phyloP scores from a whole-genome alignment of 2,797 vertebrate species.

The Gymnodraco acuticeps region DNA sequence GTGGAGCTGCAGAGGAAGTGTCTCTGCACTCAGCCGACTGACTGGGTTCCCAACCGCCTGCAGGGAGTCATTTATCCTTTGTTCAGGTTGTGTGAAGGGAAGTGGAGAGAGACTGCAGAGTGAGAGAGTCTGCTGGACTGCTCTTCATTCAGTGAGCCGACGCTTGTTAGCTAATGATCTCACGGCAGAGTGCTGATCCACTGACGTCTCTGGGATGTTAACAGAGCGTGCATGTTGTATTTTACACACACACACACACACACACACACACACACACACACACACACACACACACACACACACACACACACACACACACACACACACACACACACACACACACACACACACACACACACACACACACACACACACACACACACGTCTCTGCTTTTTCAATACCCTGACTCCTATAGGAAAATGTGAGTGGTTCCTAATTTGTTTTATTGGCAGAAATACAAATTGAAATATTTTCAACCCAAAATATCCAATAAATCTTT shows the following conservation, averaged over 20 bases:
- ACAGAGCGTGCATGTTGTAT: background rate
- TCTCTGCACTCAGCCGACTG: slow-evolving; percentile 45
- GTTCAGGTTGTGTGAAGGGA: slow-evolving; percentile 67
- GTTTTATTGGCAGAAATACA: too few species aligned
- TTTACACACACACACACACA: background rate
- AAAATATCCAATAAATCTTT: too few species aligned
- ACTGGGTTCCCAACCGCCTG: slow-evolving; percentile 37
- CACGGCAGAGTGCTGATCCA: slow-evolving; percentile 56
- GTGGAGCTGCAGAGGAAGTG: slow-evolving; percentile 52
- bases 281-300: too few species aligned
- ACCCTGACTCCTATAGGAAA: too few species aligned
- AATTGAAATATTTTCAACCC: too few species aligned
- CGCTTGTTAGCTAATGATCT: slow-evolving; percentile 66
- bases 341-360: too few species aligned
- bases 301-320: too few species aligned
- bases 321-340: too few species aligned
- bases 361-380: too few species aligned
- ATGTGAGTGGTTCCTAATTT: too few species aligned
- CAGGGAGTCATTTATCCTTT: slow-evolving; percentile 69
- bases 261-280: too few species aligned
- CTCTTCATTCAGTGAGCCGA: slow-evolving; percentile 60
- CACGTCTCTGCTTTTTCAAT: too few species aligned
- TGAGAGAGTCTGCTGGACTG: slow-evolving; percentile 40
- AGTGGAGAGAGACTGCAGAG: slow-evolving; percentile 50
- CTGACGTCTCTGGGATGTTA: slow-evolving; percentile 27